A percentile compares a stretch with the other conserved stretches of the same genome.
phyloP scores from a whole-genome alignment of 2,113 vertebrate species.

The Psilopogon haemacephalus region DNA sequence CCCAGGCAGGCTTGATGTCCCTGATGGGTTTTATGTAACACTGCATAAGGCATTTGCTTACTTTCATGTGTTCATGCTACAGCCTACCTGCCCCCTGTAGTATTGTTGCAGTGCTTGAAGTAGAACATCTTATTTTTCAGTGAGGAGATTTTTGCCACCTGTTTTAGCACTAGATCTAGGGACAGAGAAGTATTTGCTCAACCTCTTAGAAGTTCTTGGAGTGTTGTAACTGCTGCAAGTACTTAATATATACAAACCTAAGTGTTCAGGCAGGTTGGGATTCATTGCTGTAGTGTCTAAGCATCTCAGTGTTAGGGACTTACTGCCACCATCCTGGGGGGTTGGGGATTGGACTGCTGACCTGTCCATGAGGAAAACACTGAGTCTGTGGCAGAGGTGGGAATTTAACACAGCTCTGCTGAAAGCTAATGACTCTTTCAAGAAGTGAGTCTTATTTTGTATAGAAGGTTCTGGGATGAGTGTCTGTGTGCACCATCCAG shows the following conservation, averaged over 20 bases:
- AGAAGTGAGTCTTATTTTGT: neutral
- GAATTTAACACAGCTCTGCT: neutral
- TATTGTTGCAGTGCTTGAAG: neutral
- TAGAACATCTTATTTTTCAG: neutral
- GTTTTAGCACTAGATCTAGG: neutral
- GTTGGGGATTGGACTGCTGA: neutral
- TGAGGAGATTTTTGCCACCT: neutral
- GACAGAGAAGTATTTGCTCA: neutral
- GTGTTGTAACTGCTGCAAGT: neutral
- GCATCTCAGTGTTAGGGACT: neutral
- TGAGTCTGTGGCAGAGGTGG: neutral
- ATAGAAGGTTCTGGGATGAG: neutral
- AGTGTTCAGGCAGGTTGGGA: neutral
- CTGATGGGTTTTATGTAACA: neutral
- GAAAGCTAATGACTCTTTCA: neutral
- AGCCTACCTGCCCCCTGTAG: neutral
- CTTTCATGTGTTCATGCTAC: accelerated
- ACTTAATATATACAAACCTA: neutral
- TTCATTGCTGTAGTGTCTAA: neutral
- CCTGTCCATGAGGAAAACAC: neutral
- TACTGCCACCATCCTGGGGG: neutral
- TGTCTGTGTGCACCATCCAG: neutral
- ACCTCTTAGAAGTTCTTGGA: neutral
- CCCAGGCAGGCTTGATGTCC: neutral
- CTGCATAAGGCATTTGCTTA: neutral